Evolutionary conservation across 2,888 invertebrate genomes (phyloP).

Genomic region (Cryptosula pallasiana): DNA sequence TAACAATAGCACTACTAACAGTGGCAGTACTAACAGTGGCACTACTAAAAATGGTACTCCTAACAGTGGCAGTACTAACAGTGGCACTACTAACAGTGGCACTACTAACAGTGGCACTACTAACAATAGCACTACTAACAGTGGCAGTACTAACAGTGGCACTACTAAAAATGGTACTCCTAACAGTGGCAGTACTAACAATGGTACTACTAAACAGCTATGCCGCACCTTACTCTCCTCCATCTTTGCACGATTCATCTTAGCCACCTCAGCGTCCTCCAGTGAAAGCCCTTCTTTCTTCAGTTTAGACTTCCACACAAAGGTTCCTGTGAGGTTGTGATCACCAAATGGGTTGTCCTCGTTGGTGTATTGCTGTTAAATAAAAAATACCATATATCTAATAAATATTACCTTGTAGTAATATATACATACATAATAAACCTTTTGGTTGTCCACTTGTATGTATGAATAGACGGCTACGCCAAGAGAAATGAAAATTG

Average conservation of each 20-base stretch:
- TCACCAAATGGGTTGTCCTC: conserved; percentile 98
- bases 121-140: conserved; percentile 2
- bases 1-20: conserved; percentile 24
- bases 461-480: too few species aligned
- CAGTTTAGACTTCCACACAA: conserved; percentile 94
- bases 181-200: background rate
- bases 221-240: conserved; percentile 80
- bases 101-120: background rate
- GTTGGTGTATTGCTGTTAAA: conserved; percentile 81
- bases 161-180: conserved; percentile 22
- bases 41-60: background rate
- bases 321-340: conserved; percentile 85
- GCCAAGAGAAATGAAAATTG: too few species aligned
- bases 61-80: background rate
- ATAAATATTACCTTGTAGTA: too few species aligned
- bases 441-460: too few species aligned
- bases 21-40: background rate
- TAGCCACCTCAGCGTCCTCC: conserved; percentile 64
- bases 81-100: conserved; percentile 23
- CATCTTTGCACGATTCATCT: conserved; percentile 76
- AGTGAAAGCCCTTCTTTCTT: conserved; percentile 80
- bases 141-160: background rate
- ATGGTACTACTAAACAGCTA: conserved; percentile 6
- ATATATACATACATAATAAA: too few species aligned
- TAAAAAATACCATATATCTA: too few species aligned